Evolutionary conservation across 2,888 invertebrate genomes (phyloP), one percentile per base, ranked within the genome.

Genomic region (Tetramorium bicarinatum): DNA sequence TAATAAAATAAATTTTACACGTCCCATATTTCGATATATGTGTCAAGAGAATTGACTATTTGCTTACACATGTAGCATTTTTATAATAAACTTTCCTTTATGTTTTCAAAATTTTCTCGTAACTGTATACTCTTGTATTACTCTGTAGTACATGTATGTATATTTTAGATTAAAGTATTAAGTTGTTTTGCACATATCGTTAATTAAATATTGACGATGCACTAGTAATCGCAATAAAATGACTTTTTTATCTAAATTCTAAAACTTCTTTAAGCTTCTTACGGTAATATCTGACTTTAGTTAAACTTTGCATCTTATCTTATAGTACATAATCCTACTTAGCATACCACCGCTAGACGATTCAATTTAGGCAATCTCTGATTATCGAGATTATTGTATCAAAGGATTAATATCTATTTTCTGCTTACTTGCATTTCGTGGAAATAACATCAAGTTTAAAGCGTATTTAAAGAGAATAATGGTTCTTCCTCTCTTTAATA

Each of bases 351-450:
- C 59, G 71, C 71, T 47, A 79, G 59, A 72, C 47, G 47, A 80
- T 80, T 80, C 79, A 80, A 80, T 80, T 72, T 80, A 59, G 79
- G 61, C 79, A 80, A 79, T 71, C 79, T 72, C 38, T 80, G 72
- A 80, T 80, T 79, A 61, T 79, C 59, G 29, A 49, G 59, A 61
- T 79, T 80, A 72, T 71, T 72, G 59, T 72, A 80, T 72, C 72
- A 80, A 80, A 25, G 59, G 72, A 72, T 80, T 72, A 61, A 72
- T 41, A n/a, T 72, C 41, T 54, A 71, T 59, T 72, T 49, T 69
- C 69, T 44, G 56, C 18, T 3, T 71, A 34, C 18, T 71, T 61
- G 79, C 59, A 41, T 25, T 38, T 59, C 25, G 9, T 59, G 38
- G 1, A 34, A 59, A 72, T 38, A 38, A 47, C 34, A 25, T 21